Evolutionary conservation across 2,797 vertebrate species (phyloP).

Genomic region (Rhodeus uyekii): DNA sequence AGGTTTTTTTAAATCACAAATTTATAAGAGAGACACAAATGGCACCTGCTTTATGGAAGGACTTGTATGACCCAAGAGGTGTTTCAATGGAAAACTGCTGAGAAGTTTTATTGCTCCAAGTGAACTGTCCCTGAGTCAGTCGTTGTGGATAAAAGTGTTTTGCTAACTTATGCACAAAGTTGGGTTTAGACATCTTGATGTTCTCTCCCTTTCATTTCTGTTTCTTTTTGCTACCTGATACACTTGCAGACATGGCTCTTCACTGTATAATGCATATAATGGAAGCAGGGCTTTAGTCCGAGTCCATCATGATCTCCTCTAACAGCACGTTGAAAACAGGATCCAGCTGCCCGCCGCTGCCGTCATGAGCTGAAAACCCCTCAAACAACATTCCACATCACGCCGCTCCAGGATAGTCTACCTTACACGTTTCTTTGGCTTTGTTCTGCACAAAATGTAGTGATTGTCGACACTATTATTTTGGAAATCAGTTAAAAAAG

Average conservation of each 20-base stretch:
- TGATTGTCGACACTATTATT: neutral
- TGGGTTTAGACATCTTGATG: neutral
- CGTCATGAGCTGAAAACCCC: constrained; percentile 65
- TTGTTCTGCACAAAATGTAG: constrained; percentile 20
- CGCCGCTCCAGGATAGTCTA: neutral
- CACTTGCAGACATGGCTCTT: constrained; percentile 74
- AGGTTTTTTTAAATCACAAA: neutral
- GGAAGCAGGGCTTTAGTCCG: constrained; percentile 64
- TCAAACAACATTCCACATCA: neutral
- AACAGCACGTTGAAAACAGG: constrained; percentile 74
- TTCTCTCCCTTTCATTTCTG: constrained; percentile 51
- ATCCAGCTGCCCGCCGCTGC: constrained; percentile 74
- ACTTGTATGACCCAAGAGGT: too few species aligned
- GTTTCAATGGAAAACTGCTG: neutral
- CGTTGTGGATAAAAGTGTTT: neutral
- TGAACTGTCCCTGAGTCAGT: neutral
- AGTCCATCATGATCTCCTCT: constrained; percentile 66
- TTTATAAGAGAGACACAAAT: neutral
- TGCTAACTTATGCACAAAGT: neutral
- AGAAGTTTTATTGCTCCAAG: neutral
- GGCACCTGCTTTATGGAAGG: neutral
- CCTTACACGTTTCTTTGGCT: constrained; percentile 1
- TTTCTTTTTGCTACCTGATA: constrained; percentile 76
- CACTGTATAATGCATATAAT: constrained; percentile 72
- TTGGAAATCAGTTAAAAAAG: neutral